A percentile compares a stretch with the other conserved stretches of the same genome.
Conservation (phyloP, 2,113 vertebrate genomes). For the Lasiurus cinereus region DNA sequence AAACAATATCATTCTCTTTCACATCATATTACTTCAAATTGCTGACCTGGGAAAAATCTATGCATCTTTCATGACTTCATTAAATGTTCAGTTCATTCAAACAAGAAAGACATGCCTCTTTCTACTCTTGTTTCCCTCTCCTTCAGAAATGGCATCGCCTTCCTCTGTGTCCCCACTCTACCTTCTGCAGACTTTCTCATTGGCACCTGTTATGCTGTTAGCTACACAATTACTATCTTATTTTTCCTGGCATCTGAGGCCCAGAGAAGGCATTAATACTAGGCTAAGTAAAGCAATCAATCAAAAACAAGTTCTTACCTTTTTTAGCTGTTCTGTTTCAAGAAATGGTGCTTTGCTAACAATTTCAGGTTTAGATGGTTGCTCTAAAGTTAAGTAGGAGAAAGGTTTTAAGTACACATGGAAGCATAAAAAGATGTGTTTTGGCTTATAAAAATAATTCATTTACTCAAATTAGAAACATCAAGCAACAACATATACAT, state of each 20-base stretch:
- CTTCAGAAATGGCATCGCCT: background rate
- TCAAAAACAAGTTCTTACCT: constrained; percentile 88
- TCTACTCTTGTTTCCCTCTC: background rate
- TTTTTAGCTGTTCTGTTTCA: constrained; percentile 93
- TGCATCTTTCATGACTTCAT: background rate
- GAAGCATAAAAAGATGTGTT: background rate
- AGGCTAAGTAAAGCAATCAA: background rate
- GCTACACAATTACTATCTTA: background rate
- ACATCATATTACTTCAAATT: background rate
- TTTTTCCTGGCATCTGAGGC: background rate
- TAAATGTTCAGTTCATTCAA: background rate
- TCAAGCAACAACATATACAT: background rate
- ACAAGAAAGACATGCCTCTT: background rate
- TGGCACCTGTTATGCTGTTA: background rate
- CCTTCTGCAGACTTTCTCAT: background rate
- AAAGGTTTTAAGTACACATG: constrained; percentile 59
- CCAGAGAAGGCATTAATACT: background rate
- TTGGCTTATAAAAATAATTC: constrained; percentile 8
- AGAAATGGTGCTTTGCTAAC: constrained; percentile 89
- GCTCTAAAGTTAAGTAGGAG: constrained; percentile 90
- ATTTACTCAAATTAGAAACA: constrained; percentile 64
- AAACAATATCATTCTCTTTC: background rate
- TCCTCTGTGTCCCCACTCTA: background rate
- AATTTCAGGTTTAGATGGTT: constrained; percentile 91
- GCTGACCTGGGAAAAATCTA: background rate